Percentiles rank a stretch among this genome's conserved stretches.
Conservation (phyloP, 2,888 invertebrate species). For the Heteromyza rotundicornis region DNA sequence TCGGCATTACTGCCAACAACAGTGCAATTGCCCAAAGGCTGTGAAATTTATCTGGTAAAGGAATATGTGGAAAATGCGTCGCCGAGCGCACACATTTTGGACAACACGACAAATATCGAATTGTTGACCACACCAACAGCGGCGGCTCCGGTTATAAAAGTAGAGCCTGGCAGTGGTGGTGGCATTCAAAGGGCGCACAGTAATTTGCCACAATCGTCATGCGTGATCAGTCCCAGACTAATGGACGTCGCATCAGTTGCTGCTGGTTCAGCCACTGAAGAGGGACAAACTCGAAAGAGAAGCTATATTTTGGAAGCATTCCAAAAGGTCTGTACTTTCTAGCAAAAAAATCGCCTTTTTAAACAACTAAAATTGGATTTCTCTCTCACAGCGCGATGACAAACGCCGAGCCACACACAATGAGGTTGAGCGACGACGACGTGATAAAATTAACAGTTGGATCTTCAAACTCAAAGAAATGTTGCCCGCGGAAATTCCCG, state of each 20-base stretch:
- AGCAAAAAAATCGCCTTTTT: not conserved
- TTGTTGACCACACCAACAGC: not conserved
- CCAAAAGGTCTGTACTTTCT: conserved; percentile 37
- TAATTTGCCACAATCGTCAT: conserved; percentile 12
- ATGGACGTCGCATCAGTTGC: conserved; percentile 8
- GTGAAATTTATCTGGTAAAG: conserved; percentile 57
- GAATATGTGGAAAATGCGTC: conserved; percentile 29
- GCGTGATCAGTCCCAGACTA: not conserved
- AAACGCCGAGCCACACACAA: conserved; percentile 91
- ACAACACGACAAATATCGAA: not conserved
- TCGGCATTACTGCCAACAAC: conserved; percentile 42
- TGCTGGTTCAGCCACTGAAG: conserved; percentile 4
- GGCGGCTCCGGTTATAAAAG: conserved; percentile 37
- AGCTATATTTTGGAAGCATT: conserved; percentile 48
- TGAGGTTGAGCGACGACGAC: conserved; percentile 89
- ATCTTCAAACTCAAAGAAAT: conserved; percentile 90
- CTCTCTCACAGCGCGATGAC: conserved; percentile 74
- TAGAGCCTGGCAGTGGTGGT: not conserved
- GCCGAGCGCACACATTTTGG: conserved; percentile 2
- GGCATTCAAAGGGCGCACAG: not conserved
- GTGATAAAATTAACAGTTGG: conserved; percentile 98
- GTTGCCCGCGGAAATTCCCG: conserved; percentile 70
- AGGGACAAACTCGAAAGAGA: conserved; percentile 38
- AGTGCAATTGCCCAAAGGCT: conserved; percentile 51
- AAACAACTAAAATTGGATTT: too few relatives aligned